These are phyloP conservation scores for Mus minutoides DNA, from an alignment of 2,797 vertebrate genomes.

Conservation along the genomic window DNA sequence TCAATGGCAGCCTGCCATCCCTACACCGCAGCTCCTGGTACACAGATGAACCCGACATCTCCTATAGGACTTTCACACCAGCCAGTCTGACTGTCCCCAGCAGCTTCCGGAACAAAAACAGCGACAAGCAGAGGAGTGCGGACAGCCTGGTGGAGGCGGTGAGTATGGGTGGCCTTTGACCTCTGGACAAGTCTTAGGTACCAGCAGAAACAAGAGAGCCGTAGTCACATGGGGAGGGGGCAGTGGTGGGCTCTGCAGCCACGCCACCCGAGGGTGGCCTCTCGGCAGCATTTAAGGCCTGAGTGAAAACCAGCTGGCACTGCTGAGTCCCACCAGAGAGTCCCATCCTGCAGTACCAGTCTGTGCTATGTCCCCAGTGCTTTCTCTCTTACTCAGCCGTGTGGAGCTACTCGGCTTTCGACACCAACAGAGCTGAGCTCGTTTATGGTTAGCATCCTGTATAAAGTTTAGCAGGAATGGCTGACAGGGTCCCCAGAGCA, in stretches of 20 bases:
- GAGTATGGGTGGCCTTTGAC: conserved; percentile 82
- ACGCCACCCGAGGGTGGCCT: background rate
- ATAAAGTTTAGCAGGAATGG: background rate
- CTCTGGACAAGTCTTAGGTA: background rate
- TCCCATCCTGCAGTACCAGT: fast-evolving
- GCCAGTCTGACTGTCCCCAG: conserved; percentile 95
- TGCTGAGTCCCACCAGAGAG: background rate
- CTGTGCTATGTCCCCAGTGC: too few species aligned
- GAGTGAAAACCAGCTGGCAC: background rate
- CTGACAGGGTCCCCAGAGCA: background rate
- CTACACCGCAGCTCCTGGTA: conserved; percentile 98
- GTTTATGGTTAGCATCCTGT: fast-evolving
- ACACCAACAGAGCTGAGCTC: background rate
- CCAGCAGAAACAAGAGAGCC: background rate
- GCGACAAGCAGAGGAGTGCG: conserved; percentile 97
- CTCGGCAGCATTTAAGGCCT: background rate
- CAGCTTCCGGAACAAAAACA: conserved; percentile 94
- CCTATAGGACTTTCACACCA: conserved; percentile 94
- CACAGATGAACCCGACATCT: conserved; percentile 95
- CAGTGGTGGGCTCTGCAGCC: fast-evolving
- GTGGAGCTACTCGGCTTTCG: background rate
- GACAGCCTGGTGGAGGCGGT: conserved; percentile 99
- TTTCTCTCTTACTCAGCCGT: background rate
- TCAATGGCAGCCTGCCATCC: conserved; percentile 93
- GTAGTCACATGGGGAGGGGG: fast-evolving